These are phyloP conservation scores for Pachymerium ferrugineum DNA, from an alignment of 2,888 invertebrate species.

Conservation along the genomic window DNA sequence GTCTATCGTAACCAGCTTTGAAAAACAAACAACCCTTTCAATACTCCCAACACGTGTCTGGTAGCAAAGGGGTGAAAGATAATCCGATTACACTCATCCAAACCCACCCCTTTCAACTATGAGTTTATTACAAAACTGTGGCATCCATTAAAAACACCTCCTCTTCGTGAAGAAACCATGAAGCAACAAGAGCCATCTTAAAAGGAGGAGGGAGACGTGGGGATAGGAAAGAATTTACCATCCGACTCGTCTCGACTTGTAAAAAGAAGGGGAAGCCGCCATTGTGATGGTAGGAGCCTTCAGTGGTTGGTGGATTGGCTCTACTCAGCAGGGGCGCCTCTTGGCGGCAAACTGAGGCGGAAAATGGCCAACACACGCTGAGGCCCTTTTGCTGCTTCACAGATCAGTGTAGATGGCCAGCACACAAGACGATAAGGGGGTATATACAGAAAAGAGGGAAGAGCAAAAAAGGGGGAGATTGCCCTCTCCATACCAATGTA, in stretches of 20 bases:
- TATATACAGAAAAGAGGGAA: background rate
- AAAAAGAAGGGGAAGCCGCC: slow-evolving; percentile 25
- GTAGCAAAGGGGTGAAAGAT: slow-evolving; percentile 11
- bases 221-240: background rate
- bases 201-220: background rate
- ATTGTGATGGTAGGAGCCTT: slow-evolving; percentile 3
- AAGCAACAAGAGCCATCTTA: background rate
- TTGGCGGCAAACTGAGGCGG: slow-evolving; percentile 25
- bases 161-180: background rate
- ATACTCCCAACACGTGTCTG: slow-evolving; percentile 13
- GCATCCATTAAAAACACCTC: background rate
- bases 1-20: slow-evolving; percentile 23
- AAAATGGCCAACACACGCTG: slow-evolving; percentile 25
- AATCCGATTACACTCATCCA: slow-evolving; percentile 17
- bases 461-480: slow-evolving; percentile 27
- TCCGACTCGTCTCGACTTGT: slow-evolving; percentile 2
- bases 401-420: slow-evolving; percentile 27
- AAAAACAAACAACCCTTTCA: slow-evolving; percentile 27
- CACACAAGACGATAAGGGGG: slow-evolving; percentile 24
- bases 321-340: background rate
- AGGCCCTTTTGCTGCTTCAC: slow-evolving; percentile 22
- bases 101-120: background rate
- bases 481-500: slow-evolving; percentile 21
- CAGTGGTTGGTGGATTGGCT: slow-evolving; percentile 22
- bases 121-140: slow-evolving; percentile 20